Conservation (phyloP, 2,113 vertebrate species). For the Empidonax traillii region DNA sequence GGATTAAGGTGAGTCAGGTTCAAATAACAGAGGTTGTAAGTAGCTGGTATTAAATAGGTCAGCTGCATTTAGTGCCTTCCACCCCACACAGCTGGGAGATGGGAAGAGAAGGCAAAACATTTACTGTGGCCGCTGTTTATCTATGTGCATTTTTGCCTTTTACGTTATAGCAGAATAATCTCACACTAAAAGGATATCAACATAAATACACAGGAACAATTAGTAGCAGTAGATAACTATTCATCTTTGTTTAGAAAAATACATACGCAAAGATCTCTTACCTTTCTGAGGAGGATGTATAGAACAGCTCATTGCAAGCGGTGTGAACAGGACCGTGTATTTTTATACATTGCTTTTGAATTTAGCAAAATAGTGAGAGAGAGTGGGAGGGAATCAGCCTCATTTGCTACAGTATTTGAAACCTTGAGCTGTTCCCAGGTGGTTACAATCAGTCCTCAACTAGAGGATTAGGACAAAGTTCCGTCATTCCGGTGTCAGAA, state of each 20-base stretch:
- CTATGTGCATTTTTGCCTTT: background rate
- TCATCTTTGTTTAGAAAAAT: background rate
- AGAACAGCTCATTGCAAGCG: background rate
- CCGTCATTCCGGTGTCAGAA: background rate
- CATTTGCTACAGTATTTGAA: background rate
- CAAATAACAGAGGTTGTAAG: background rate
- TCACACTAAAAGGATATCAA: background rate
- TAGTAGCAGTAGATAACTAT: background rate
- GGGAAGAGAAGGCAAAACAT: background rate
- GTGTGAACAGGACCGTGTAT: background rate
- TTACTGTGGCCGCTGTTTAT: background rate
- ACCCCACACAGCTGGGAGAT: background rate
- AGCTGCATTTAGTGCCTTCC: background rate
- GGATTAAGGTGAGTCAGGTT: background rate
- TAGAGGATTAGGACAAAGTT: background rate
- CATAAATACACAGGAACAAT: fast-evolving
- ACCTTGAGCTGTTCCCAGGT: background rate
- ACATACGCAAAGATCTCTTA: background rate
- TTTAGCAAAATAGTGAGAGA: background rate
- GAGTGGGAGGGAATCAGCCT: background rate
- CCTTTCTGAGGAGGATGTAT: background rate
- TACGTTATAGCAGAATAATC: background rate
- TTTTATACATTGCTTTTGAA: background rate
- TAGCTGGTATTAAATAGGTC: background rate
- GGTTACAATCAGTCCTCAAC: background rate